Conservation (phyloP, 2,797 vertebrate genomes). For the Poeciliopsis turneri region DNA sequence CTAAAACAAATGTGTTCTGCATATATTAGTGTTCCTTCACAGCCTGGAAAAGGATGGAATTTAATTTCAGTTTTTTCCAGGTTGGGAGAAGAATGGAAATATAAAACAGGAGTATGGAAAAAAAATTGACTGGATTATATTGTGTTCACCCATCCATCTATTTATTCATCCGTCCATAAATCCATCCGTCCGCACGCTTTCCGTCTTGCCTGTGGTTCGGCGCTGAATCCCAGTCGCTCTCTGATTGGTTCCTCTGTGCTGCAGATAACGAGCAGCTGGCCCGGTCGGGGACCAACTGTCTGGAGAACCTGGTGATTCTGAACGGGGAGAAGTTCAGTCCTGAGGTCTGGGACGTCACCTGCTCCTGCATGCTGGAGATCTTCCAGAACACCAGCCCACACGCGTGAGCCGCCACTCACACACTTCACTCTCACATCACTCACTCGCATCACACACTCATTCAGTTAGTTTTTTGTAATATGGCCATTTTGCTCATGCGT, state of each 20-base stretch:
- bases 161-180: not conserved
- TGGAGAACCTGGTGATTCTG: slow-evolving; percentile 98
- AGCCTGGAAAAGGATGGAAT: not conserved
- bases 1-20: not conserved
- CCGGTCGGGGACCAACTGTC: slow-evolving; percentile 97
- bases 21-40: not conserved
- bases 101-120: not conserved
- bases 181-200: not conserved
- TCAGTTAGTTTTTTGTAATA: not conserved
- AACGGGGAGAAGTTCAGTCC: slow-evolving; percentile 97
- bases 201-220: not conserved
- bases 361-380: slow-evolving; percentile 99
- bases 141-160: not conserved
- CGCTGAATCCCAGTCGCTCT: too few relatives aligned
- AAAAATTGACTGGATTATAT: not conserved
- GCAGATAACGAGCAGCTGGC: slow-evolving; percentile 98
- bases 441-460: not conserved
- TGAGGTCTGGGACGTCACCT: slow-evolving; percentile 98
- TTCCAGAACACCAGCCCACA: slow-evolving; percentile 99
- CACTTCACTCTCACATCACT: not conserved
- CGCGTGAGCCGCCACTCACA: slow-evolving; percentile 80
- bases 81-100: not conserved
- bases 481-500: not conserved
- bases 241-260: not conserved
- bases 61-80: not conserved